Percentiles rank a stretch among this genome's conserved stretches.
These are phyloP conservation scores for Leptinotarsa lineolata DNA, from an alignment of 1,140 invertebrate genomes.

Conservation along the genomic window DNA sequence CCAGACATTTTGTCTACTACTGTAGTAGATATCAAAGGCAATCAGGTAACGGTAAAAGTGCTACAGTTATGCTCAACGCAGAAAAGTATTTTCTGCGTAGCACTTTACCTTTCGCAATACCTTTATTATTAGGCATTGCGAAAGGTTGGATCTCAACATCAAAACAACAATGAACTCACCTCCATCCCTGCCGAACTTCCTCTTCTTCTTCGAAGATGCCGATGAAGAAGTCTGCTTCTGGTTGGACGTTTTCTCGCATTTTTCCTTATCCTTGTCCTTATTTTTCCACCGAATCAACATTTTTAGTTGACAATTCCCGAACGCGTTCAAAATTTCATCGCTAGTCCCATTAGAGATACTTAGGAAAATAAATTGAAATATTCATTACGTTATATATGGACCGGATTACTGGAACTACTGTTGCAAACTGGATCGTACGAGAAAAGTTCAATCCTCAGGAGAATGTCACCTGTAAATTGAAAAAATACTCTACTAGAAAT, in stretches of 20 bases:
- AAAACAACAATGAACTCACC: conserved; percentile 43
- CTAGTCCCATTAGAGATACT: too few species aligned
- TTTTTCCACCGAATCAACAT: conserved; percentile 57
- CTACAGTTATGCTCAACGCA: too few species aligned
- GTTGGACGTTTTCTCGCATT: conserved; percentile 51
- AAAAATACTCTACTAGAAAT: not conserved
- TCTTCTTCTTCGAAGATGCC: conserved; percentile 53
- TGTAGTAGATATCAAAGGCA: too few species aligned
- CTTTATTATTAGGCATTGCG: too few species aligned
- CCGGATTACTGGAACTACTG: not conserved
- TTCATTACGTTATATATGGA: not conserved
- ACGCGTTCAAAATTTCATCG: not conserved
- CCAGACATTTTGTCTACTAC: too few species aligned
- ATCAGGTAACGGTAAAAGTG: too few species aligned
- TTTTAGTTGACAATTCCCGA: not conserved
- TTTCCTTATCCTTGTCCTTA: conserved; percentile 56
- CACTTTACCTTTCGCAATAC: too few species aligned
- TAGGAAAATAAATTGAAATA: not conserved
- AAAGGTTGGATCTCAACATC: too few species aligned
- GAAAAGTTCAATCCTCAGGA: not conserved
- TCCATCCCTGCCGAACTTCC: conserved; percentile 55
- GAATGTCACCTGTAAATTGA: not conserved
- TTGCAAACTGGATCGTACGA: not conserved
- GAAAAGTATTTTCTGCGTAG: too few species aligned
- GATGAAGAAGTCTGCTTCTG: conserved; percentile 46